Evolutionary conservation across 2,797 vertebrate species (phyloP).

Genomic region (Leptodactylus fallax): DNA sequence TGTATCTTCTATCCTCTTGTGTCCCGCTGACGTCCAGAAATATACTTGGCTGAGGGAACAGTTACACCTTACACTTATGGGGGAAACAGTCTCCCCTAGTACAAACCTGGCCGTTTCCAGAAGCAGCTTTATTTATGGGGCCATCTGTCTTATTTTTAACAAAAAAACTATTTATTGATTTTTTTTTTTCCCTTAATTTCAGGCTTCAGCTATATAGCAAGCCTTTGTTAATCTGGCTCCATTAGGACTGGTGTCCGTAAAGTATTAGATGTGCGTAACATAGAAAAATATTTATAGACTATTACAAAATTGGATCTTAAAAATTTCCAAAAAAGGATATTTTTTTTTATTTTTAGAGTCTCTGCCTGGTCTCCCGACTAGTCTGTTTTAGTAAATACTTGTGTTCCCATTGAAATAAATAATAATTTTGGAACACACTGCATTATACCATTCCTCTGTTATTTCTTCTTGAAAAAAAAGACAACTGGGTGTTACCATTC

Average conservation of each 20-base stretch:
- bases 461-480: too few relatives aligned
- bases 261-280: too few relatives aligned
- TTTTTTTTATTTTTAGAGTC: too few relatives aligned
- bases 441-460: too few relatives aligned
- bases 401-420: too few relatives aligned
- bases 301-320: background rate
- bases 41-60: slow-evolving; percentile 8
- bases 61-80: background rate
- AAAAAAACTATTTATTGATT: background rate
- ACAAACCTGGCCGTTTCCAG: background rate
- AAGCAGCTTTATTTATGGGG: background rate
- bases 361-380: too few relatives aligned
- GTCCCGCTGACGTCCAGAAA: slow-evolving; percentile 3
- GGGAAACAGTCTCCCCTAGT: background rate
- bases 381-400: too few relatives aligned
- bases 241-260: background rate
- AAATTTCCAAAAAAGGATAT: too few relatives aligned
- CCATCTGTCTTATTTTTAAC: background rate
- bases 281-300: too few relatives aligned
- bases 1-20: slow-evolving; percentile 4
- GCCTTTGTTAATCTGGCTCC: background rate
- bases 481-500: too few relatives aligned
- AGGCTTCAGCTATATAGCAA: background rate
- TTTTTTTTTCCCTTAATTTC: background rate
- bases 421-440: too few relatives aligned